Conservation (phyloP, 2,797 vertebrate genomes). For the Neoniphon sammara region DNA sequence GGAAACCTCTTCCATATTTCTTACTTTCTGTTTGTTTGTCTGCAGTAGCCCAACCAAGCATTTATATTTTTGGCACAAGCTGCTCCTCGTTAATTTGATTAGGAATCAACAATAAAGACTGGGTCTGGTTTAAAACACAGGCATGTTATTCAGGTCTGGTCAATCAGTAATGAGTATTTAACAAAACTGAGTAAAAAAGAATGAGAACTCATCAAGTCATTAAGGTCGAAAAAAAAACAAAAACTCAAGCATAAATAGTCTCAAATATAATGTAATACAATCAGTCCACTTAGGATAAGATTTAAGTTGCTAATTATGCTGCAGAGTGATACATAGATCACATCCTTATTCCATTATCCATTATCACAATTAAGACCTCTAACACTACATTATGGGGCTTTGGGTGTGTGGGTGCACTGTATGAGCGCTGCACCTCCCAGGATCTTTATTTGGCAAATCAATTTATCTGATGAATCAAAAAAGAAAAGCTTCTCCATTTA, state of each 20-base stretch:
- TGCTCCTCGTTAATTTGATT: neutral
- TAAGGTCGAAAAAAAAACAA: conserved; percentile 13
- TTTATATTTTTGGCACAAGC: neutral
- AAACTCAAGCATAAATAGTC: conserved; percentile 12
- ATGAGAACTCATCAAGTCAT: neutral
- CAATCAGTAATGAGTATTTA: neutral
- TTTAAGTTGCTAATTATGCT: conserved; percentile 44
- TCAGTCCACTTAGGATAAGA: conserved; percentile 16
- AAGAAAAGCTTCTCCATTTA: neutral
- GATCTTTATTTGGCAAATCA: neutral
- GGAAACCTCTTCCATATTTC: no score
- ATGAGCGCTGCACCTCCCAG: neutral
- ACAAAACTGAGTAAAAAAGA: neutral
- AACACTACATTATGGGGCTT: conserved; percentile 25
- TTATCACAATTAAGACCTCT: conserved; percentile 51
- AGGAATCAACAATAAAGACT: neutral
- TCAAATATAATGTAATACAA: conserved; percentile 23
- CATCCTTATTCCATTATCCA: conserved; percentile 60
- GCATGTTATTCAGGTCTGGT: neutral
- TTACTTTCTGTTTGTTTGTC: no score
- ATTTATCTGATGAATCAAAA: neutral
- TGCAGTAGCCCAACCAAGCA: no score
- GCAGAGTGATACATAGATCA: conserved; percentile 59
- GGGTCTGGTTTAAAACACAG: neutral
- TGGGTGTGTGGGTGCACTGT: conserved; percentile 1